phyloP scores from a whole-genome alignment of 2,797 vertebrate genomes.

The Toxotes lorentzi region DNA sequence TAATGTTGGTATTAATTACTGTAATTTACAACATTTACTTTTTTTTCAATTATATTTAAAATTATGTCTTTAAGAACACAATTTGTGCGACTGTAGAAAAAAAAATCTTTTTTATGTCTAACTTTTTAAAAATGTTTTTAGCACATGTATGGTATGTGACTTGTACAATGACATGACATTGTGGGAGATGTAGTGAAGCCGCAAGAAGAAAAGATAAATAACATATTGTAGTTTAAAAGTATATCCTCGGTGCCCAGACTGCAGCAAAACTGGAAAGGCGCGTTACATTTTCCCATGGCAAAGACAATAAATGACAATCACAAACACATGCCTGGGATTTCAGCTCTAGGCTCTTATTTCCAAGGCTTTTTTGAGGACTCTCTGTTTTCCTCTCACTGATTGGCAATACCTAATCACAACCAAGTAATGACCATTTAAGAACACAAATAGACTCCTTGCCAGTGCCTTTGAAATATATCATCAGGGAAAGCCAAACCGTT shows the following conservation, averaged over 20 bases:
- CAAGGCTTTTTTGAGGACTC: constrained; percentile 64
- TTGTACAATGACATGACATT: background rate
- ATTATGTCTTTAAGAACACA: background rate
- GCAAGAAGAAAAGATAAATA: constrained; percentile 44
- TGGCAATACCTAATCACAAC: constrained; percentile 79
- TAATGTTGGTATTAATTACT: background rate
- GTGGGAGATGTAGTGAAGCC: constrained; percentile 12
- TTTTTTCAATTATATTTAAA: background rate
- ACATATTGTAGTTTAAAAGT: constrained; percentile 48
- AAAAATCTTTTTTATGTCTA: background rate
- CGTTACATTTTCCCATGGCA: constrained; percentile 76
- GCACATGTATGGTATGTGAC: background rate
- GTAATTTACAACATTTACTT: background rate
- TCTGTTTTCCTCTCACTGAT: constrained; percentile 71
- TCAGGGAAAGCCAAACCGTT: constrained; percentile 48
- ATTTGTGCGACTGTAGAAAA: background rate
- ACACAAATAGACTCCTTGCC: constrained; percentile 54
- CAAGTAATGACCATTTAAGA: constrained; percentile 69
- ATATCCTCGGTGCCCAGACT: constrained; percentile 55
- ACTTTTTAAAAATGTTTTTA: constrained; percentile 4
- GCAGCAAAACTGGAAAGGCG: constrained; percentile 52
- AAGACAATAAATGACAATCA: constrained; percentile 83
- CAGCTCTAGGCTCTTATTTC: constrained; percentile 76
- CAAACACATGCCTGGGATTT: constrained; percentile 83
- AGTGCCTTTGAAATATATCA: constrained; percentile 55